Percentiles rank a stretch among this genome's conserved stretches.
These are phyloP conservation scores for Phasianus colchicus DNA, from an alignment of 2,113 vertebrate genomes.

Conservation along the genomic window DNA sequence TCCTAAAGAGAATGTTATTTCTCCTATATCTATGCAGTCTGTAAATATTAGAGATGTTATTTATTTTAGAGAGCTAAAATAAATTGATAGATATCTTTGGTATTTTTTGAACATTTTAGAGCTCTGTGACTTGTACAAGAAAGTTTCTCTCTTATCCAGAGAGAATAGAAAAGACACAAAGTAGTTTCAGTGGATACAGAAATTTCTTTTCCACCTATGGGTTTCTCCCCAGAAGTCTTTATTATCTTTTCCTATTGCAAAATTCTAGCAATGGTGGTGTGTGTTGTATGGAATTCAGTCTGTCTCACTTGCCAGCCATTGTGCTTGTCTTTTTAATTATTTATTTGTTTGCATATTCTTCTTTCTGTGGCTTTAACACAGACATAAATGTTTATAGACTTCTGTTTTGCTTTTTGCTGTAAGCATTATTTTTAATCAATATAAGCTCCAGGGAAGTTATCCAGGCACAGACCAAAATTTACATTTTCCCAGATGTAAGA, in stretches of 20 bases:
- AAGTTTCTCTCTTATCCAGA: not conserved
- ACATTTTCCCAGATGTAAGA: not conserved
- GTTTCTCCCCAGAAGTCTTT: not conserved
- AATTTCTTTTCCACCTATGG: not conserved
- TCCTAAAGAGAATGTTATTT: not conserved
- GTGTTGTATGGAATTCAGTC: slow-evolving; percentile 36
- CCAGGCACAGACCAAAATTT: not conserved
- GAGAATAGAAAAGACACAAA: not conserved
- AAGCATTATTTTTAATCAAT: not conserved
- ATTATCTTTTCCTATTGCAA: slow-evolving; percentile 7
- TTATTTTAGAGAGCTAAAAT: not conserved
- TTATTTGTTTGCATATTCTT: slow-evolving; percentile 54
- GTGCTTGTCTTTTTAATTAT: not conserved
- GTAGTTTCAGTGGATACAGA: not conserved
- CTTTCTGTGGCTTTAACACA: slow-evolving; percentile 56
- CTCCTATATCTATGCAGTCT: not conserved
- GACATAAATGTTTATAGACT: slow-evolving; percentile 60
- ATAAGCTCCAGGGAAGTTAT: not conserved
- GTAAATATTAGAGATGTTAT: not conserved
- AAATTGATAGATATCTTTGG: not conserved
- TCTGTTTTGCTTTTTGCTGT: slow-evolving; percentile 41
- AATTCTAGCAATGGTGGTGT: not conserved
- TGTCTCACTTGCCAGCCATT: slow-evolving; percentile 5
- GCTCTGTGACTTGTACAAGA: not conserved
- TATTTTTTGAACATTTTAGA: not conserved